Percentiles rank a stretch among this genome's conserved stretches.
Conservation (phyloP, 2,888 invertebrate genomes). For the Amiota minor region DNA sequence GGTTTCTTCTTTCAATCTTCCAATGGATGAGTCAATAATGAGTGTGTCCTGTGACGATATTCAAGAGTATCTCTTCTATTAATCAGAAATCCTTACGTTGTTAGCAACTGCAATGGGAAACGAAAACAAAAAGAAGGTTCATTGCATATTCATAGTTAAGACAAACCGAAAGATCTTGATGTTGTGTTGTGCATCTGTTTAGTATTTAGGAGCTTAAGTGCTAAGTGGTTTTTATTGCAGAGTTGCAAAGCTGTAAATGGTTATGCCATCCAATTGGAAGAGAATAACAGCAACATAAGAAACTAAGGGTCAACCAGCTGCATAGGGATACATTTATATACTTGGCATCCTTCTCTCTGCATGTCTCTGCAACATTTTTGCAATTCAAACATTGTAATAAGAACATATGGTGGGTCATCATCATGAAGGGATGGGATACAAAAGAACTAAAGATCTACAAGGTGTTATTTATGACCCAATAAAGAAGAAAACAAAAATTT, state of each 20-base stretch:
- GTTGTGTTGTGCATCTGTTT: too few species aligned
- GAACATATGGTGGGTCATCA: background rate
- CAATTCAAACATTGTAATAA: background rate
- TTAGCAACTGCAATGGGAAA: background rate
- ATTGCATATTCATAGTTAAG: background rate
- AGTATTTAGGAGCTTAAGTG: background rate
- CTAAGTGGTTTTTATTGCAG: background rate
- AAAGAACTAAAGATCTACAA: constrained; percentile 38
- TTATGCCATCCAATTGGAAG: background rate
- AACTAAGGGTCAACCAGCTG: too few species aligned
- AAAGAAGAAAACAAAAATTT: constrained; percentile 48
- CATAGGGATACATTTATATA: background rate
- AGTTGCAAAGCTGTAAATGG: background rate
- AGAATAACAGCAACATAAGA: background rate
- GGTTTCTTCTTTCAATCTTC: constrained; percentile 54
- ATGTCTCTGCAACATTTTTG: background rate
- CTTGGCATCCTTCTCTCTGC: background rate
- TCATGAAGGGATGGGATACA: background rate
- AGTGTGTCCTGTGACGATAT: constrained; percentile 4
- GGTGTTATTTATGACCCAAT: constrained; percentile 67
- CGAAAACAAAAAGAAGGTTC: background rate
- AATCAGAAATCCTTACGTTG: background rate
- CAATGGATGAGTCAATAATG: constrained; percentile 38
- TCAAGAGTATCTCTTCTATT: background rate
- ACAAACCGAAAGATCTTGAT: too few species aligned